Evolutionary conservation across 1,140 invertebrate species (phyloP), one percentile per base, ranked within the genome.

Genomic region (Spodoptera frugiperda): DNA sequence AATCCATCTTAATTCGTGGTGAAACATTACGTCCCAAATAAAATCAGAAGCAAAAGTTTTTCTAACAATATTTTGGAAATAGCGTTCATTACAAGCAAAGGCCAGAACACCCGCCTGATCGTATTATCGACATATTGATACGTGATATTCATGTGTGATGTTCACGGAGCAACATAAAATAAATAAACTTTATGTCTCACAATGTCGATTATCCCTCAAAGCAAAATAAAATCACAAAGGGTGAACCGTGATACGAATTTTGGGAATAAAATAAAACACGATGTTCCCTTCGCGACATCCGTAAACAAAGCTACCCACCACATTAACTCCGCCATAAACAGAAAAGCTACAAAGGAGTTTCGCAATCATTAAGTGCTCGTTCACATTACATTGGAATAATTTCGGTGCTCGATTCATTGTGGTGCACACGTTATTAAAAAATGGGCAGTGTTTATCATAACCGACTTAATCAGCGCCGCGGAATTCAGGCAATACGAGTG

Each of bases 401-500:
- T 78, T 75, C 53, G 70, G 74, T 54, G 67, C 33, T 17, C 51
- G 21, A 67, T 57, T 68, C 65, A 67, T 77, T 80, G 57, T 68
- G 76, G 78, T 77, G 57, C 48, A 54, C 53, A 55, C 74, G 59
- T 51, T 76, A 17, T 49, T 77, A 78, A 78, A 82, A 81, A 84
- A 78, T 86, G 81, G 78, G 78, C 81, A 83, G 74, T 80, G 81
- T 84, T 81, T 85, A 89, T 89, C 83, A 90, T 90, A 90, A 87
- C 84, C 81, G 84, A 84, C 82, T 88, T 90, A 91, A 90, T 87
- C 78, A 89, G 78, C 79, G 77, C 79, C 76, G 80, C 81, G 88
- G 85, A 89, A 90, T 89, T 81, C 86, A 87, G 81, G 82, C 84
- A 82, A 87, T 84, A 81, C n/a, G n/a, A n/a, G n/a, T n/a, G n/a